Evolutionary conservation across 2,797 vertebrate species (phyloP).

Genomic region (Hippocampus kuda): DNA sequence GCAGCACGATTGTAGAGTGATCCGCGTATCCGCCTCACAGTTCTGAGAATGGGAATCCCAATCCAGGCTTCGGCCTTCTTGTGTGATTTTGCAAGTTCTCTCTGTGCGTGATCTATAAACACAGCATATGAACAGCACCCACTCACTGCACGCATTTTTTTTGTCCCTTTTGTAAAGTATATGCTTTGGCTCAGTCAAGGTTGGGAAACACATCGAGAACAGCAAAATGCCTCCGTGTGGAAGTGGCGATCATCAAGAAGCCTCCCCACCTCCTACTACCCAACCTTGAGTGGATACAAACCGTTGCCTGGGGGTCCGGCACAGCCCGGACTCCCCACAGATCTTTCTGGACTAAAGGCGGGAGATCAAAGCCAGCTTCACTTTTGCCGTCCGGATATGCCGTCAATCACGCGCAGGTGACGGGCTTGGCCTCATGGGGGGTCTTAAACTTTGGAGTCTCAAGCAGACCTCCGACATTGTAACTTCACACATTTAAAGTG

Average conservation of each 20-base stretch:
- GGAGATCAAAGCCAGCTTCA: constrained; percentile 81
- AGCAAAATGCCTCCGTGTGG: too few relatives aligned
- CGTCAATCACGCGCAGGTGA: constrained; percentile 61
- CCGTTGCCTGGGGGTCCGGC: constrained; percentile 64
- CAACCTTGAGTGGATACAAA: constrained; percentile 60
- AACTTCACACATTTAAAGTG: not conserved
- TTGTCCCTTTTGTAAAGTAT: too few relatives aligned
- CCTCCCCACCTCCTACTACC: constrained; percentile 22
- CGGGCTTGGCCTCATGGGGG: not conserved
- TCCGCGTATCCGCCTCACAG: not conserved
- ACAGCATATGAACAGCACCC: too few relatives aligned
- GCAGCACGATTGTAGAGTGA: too few relatives aligned
- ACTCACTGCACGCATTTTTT: too few relatives aligned
- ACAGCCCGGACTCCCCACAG: constrained; percentile 69
- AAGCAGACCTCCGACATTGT: not conserved
- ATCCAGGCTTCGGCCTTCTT: too few relatives aligned
- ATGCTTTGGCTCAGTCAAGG: too few relatives aligned
- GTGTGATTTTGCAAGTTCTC: too few relatives aligned
- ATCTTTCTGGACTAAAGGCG: constrained; percentile 66
- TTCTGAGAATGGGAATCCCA: not conserved
- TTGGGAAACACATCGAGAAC: too few relatives aligned
- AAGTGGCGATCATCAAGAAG: constrained; percentile 23
- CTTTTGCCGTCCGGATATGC: constrained; percentile 55
- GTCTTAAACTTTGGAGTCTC: not conserved
- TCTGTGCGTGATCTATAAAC: too few relatives aligned